These are phyloP conservation scores for Oreocharis arfaki DNA, from an alignment of 2,113 vertebrate genomes.

Conservation along the genomic window DNA sequence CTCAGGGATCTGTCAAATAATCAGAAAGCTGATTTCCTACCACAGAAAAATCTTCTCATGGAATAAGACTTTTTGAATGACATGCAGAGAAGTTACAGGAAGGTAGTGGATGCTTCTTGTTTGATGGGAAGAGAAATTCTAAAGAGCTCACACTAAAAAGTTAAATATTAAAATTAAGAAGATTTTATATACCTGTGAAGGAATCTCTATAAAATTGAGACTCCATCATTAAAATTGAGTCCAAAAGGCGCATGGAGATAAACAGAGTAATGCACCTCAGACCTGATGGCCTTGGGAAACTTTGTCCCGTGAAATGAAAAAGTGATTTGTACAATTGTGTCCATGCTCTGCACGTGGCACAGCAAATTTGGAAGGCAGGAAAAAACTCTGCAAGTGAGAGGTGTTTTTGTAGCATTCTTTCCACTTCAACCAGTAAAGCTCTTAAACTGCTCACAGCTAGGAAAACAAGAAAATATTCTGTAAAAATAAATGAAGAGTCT, in stretches of 20 bases:
- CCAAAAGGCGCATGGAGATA: not conserved
- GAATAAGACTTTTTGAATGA: not conserved
- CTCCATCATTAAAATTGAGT: not conserved
- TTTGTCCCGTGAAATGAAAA: not conserved
- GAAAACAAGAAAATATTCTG: not conserved
- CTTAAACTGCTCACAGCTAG: not conserved
- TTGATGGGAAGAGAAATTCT: not conserved
- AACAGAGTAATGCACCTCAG: not conserved
- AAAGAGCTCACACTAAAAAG: not conserved
- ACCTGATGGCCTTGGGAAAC: not conserved
- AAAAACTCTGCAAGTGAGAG: not conserved
- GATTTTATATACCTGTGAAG: not conserved
- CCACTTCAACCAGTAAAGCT: not conserved
- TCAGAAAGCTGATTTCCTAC: constrained; percentile 15
- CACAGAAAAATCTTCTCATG: not conserved
- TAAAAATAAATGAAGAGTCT: not conserved
- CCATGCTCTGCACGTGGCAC: not conserved
- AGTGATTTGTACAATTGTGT: not conserved
- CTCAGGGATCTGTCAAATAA: constrained; percentile 24
- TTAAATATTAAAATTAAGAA: not conserved
- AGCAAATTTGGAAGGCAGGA: not conserved
- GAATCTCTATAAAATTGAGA: not conserved
- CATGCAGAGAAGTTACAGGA: not conserved
- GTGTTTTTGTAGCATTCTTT: not conserved
- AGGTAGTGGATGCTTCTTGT: not conserved